Evolutionary conservation across 35 echinoderm and acorn worm species (phyloP), one percentile per base, ranked within the genome.

Genomic region (Stichopus chloronotus): DNA sequence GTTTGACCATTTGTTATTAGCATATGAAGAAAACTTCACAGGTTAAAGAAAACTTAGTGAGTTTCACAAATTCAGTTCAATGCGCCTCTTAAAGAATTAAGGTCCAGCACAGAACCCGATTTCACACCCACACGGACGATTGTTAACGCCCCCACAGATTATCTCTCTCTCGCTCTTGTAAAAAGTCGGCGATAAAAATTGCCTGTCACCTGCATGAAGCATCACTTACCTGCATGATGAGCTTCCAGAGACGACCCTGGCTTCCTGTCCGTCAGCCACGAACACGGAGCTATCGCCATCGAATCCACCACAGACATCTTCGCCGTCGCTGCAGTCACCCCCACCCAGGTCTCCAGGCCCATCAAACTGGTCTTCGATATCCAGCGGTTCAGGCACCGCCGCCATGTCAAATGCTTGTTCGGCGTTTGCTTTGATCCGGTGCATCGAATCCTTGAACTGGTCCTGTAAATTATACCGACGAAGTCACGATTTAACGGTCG

Each of bases 321-420:
- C 93, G 76, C 94, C 97, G 52, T 92, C 94, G 58, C 86, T 93
- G 69, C 87, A 92, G 13, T 87, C 93, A 10, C 71, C 94, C 6
- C 71, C 92, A 58, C 59, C 86, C n/a, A 92, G 90, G 87, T 94
- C 95, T 58, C 60, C 54, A 30, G 87, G 87, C 6, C 78, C 86
- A 43, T 92, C 56, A 20, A 63, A 25, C 58, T 78, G 65, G 14
- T 90, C 72, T 58, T 89, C 43, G 55, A 79, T 23, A 14, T 99
- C 97, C 59, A 99, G 65, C 5, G 97, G 97, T 93, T 99, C 97
- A 22, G 97, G 97, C 56, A 95, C 94, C 4, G 95, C 94, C 19
- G 92, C 78, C 81, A 95, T 90, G 76, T 99, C 97, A 94, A 99
- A 99, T 24, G 97, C 97, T 78, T 99, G 95, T 5, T 96, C 82